These are phyloP conservation scores for Porites cylindrica DNA, from an alignment of 92 coral and sea anemone species.

Conservation along the genomic window DNA sequence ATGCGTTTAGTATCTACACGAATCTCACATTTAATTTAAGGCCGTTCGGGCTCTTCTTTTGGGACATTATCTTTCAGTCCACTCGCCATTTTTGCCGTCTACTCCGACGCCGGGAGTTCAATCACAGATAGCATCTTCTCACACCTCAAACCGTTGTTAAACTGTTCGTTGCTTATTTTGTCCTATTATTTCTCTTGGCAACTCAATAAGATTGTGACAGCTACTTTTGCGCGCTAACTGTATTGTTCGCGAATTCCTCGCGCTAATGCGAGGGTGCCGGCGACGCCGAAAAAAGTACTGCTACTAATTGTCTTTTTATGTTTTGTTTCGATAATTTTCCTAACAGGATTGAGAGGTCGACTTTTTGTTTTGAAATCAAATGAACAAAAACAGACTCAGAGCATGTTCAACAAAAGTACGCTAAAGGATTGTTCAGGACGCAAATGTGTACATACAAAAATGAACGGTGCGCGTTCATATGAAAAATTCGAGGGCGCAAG, in stretches of 20 bases:
- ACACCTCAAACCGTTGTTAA: not conserved
- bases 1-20: not conserved
- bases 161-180: not conserved
- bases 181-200: constrained; percentile 12
- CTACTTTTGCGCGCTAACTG: not conserved
- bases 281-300: constrained; percentile 27
- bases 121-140: not conserved
- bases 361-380: constrained; percentile 10
- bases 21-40: not conserved
- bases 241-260: constrained; percentile 14
- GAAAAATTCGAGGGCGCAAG: not conserved
- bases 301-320: not conserved
- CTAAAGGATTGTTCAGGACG: not conserved
- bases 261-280: not conserved
- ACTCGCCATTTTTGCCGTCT: not conserved
- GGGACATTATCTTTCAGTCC: not conserved
- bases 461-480: not conserved
- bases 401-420: not conserved
- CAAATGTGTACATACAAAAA: constrained; percentile 8
- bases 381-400: not conserved
- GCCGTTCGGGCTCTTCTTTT: not conserved
- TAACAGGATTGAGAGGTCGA: constrained; percentile 1
- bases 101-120: not conserved
- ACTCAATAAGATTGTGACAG: constrained; percentile 5
- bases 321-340: constrained; percentile 2